Percentiles rank a stretch among this genome's conserved stretches.
Evolutionary conservation across 2,113 vertebrate genomes (phyloP).

Genomic region (Scomber scombrus): DNA sequence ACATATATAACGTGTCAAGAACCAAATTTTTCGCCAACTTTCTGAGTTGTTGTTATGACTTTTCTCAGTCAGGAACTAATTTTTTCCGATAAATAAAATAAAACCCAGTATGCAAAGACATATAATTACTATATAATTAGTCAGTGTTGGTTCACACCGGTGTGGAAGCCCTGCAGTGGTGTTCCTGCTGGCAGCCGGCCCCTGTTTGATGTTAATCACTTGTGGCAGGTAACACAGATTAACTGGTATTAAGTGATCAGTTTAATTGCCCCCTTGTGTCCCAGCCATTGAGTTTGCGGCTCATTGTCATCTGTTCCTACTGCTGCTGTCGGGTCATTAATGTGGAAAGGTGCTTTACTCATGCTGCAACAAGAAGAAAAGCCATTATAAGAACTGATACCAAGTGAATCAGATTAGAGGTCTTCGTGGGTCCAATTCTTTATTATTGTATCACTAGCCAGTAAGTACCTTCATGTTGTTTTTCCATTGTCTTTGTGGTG

Average conservation of each 20-base stretch:
- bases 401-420: background rate
- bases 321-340: background rate
- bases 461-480: too few species aligned
- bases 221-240: conserved; percentile 73
- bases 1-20: too few species aligned
- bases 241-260: conserved; percentile 82
- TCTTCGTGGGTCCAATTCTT: too few species aligned
- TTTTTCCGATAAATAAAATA: too few species aligned
- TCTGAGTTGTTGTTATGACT: too few species aligned
- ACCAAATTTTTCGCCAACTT: too few species aligned
- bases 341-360: background rate
- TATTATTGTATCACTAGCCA: too few species aligned
- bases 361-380: background rate
- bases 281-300: conserved; percentile 28
- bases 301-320: conserved; percentile 9
- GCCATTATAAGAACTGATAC: background rate
- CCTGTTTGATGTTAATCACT: conserved; percentile 41
- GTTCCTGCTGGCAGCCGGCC: background rate
- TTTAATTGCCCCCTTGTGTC: conserved; percentile 77
- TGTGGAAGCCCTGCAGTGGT: background rate
- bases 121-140: too few species aligned
- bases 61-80: too few species aligned
- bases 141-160: background rate
- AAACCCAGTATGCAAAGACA: too few species aligned
- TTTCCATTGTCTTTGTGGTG: too few species aligned